Conservation (phyloP, 2,888 invertebrate genomes). For the Brenthis daphne region DNA sequence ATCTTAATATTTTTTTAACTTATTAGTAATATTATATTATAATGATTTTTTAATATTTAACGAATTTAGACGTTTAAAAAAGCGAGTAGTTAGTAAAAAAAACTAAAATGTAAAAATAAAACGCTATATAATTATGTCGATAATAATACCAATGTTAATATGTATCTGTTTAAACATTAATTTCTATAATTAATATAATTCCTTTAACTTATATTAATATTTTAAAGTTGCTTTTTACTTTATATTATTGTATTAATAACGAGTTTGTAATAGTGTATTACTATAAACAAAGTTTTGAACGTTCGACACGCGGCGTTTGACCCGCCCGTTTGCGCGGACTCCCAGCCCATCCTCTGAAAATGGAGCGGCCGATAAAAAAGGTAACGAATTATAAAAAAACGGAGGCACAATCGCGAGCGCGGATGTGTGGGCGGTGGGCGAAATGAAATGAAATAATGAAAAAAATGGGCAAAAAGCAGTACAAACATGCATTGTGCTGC, state of each 20-base stretch:
- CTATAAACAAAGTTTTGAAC: conserved; percentile 5
- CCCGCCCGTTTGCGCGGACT: conserved; percentile 54
- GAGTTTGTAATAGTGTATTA: background rate
- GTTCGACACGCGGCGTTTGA: conserved; percentile 38
- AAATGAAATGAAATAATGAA: conserved; percentile 83
- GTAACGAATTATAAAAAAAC: conserved; percentile 82
- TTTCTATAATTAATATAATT: too few relatives aligned
- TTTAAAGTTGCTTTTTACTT: background rate
- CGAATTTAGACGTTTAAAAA: too few relatives aligned
- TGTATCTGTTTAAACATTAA: too few relatives aligned
- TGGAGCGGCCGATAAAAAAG: conserved; percentile 82
- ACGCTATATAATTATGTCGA: too few relatives aligned
- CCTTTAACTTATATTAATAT: background rate
- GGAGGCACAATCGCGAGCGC: conserved; percentile 80
- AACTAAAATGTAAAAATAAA: too few relatives aligned
- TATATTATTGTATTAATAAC: background rate
- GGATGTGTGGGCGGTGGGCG: conserved; percentile 80
- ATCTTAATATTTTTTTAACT: background rate
- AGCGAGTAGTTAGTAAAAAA: too few relatives aligned
- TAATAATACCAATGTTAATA: too few relatives aligned
- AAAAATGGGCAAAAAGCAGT: conserved; percentile 82
- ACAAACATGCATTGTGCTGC: conserved; percentile 82
- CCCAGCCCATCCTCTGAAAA: conserved; percentile 78
- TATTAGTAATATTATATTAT: background rate
- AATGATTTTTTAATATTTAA: background rate